These are phyloP conservation scores for Distichodus sexfasciatus DNA, from an alignment of 2,797 vertebrate species.

Conservation along the genomic window DNA sequence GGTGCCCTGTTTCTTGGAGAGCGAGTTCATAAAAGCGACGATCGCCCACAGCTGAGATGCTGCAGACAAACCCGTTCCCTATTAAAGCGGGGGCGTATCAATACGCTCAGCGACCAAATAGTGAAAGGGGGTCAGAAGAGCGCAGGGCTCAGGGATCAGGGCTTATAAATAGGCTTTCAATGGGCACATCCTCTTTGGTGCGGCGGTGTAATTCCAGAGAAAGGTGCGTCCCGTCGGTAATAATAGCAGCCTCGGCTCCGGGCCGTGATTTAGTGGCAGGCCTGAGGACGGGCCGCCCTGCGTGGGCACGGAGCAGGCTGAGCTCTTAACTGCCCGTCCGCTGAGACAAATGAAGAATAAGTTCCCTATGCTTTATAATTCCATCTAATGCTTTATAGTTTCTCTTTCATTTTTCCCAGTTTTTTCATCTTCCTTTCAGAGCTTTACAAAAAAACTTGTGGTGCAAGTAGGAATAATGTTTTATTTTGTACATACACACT, in stretches of 20 bases:
- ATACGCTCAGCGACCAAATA: slow-evolving; percentile 5
- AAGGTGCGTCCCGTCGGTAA: slow-evolving; percentile 37
- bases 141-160: slow-evolving; percentile 23
- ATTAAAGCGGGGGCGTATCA: slow-evolving; percentile 16
- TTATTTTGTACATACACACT: too few species aligned
- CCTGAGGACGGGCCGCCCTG: slow-evolving; percentile 38
- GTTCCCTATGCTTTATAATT: slow-evolving; percentile 29
- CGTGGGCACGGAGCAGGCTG: slow-evolving; percentile 33
- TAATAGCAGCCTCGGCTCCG: slow-evolving; percentile 34
- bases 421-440: background rate
- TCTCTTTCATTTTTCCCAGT: background rate
- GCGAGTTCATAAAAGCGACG: too few species aligned
- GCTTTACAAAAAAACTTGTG: too few species aligned
- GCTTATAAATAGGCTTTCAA: slow-evolving; percentile 36
- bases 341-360: slow-evolving; percentile 48
- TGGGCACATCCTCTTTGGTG: slow-evolving; percentile 34
- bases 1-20: too few species aligned
- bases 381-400: slow-evolving; percentile 8
- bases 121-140: slow-evolving; percentile 24
- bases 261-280: slow-evolving; percentile 47
- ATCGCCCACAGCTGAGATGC: slow-evolving; percentile 5
- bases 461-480: too few species aligned
- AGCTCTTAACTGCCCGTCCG: slow-evolving; percentile 51
- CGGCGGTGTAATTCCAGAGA: slow-evolving; percentile 41
- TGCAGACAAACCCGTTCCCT: background rate